Evolutionary conservation across 1,140 invertebrate species (phyloP), one percentile per base, ranked within the genome.

Genomic region (Pentalonia nigronervosa): DNA sequence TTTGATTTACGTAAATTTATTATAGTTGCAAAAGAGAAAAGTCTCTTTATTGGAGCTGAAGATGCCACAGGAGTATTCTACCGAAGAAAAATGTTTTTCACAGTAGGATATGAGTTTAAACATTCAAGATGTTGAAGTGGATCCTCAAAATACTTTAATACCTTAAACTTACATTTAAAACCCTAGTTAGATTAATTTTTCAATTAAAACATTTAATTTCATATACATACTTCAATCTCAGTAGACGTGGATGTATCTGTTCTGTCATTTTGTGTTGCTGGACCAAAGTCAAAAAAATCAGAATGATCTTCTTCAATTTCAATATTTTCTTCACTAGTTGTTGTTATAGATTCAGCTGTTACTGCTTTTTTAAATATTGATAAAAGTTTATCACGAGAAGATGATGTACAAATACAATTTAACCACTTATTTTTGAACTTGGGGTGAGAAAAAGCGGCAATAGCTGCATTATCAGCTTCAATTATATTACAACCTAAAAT

Each of bases 181-280:
- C 25, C 2, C 21, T 53, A 53, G 87, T 89, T 89, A 89, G 1
- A 89, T 53, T 89, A 50, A 89, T 89, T 53, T 34, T 89, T 83
- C 76, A 23, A 89, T 20, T 53, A 89, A 89, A 89, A 89, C 87
- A 89, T 89, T 53, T 88, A 20, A 88, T 88, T 88, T 88, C 0
- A 34, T 53, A 87, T n/a, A 87, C 45, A 89, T 50, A 89, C 87
- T 89, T 89, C n/a, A 88, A 50, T 88, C 87, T 88, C 48, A 34
- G 87, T 48, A 11, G 25, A 87, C 45, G 4, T 83, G 34, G 81
- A 83, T 83, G 84, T 87, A 87, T 87, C 86, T 87, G 25, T 87
- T 87, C 45, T 87, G 30, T 87, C 25, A 87, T 87, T 50, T 87
- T 87, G 25, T 48, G 20, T 83, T 83, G 7, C 81, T 83, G 81